phyloP scores from a whole-genome alignment of 2,888 invertebrate genomes.

The Graphium colonna region DNA sequence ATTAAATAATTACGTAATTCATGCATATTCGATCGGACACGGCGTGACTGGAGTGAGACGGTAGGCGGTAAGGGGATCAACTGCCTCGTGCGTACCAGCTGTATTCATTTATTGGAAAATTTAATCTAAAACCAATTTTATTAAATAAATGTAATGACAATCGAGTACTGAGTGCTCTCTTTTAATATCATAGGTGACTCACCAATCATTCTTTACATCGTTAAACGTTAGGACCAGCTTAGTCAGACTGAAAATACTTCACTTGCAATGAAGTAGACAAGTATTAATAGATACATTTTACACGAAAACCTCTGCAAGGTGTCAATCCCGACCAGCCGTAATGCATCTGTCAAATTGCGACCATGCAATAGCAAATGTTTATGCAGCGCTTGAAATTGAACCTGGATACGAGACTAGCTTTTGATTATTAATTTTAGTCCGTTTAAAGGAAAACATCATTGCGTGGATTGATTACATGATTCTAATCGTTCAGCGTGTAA shows the following conservation, averaged over 20 bases:
- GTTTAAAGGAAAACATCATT: neutral
- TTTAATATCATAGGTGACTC: no score
- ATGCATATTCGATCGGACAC: no score
- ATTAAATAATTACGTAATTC: neutral
- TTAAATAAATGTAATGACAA: no score
- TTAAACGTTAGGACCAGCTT: neutral
- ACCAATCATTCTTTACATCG: neutral
- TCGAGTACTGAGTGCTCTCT: no score
- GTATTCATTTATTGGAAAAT: neutral
- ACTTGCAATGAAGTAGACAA: neutral
- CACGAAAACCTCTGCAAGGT: neutral
- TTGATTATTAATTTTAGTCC: no score
- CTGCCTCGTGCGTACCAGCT: no score
- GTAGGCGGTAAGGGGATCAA: neutral
- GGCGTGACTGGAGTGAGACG: no score
- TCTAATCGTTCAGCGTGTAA: no score
- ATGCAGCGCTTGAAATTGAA: neutral
- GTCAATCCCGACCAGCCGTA: slow-evolving; percentile 3
- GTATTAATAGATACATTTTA: neutral
- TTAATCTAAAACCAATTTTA: no score
- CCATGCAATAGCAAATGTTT: neutral
- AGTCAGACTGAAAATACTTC: no score
- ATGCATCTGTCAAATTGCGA: neutral
- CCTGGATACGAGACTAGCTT: neutral
- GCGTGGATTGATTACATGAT: no score